Evolutionary conservation across 1,140 invertebrate species (phyloP), one percentile per base, ranked within the genome.

Genomic region (Temnothorax curvispinosus): DNA sequence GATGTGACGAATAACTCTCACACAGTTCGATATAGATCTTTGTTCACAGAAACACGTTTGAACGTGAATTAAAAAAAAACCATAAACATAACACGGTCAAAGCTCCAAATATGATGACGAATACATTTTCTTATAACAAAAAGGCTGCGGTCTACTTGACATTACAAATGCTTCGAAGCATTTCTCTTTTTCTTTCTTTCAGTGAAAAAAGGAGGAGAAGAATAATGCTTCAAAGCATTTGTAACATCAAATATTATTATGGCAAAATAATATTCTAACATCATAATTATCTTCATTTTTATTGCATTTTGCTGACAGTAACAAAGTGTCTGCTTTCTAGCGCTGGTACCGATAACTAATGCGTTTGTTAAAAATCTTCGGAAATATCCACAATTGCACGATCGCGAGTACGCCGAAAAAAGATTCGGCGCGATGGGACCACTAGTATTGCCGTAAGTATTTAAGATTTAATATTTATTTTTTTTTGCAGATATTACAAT

Each of bases 381-480:
- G 8, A 94, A 95, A 44, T 97, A 97, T 93, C 97, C 98, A 1
- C 97, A 98, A 87, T 96, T 98, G 82, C 97, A 98, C 92, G 98
- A 98, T 90, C 95, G 96, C 32, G 92, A 95, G 64, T 97, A 97
- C 94, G 96, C 96, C 7, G 91, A 95, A 85, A 91, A 96, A 78
- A 95, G 95, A 58, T 97, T 97, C 90, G 96, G 95, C 7, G 91
- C 95, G 11, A 95, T 96, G 92, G 96, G 96, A 27, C 96, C 97
- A 1, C 89, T 98, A 0, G 96, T 97, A 32, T 93, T 98, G 69
- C 97, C 97, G 96, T 97, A 95, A 95, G 96, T 94, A 78, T 32
- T 47, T 9, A 21, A 60, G 1, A 11, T n/a, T 75, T 58, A 6
- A 7, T 15, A 67, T 74, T 41, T 27, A 27, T 27, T 27, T 27